Evolutionary conservation across 2,797 vertebrate genomes (phyloP), one percentile per base, ranked within the genome.

Genomic region (Sebastes oblongus): DNA sequence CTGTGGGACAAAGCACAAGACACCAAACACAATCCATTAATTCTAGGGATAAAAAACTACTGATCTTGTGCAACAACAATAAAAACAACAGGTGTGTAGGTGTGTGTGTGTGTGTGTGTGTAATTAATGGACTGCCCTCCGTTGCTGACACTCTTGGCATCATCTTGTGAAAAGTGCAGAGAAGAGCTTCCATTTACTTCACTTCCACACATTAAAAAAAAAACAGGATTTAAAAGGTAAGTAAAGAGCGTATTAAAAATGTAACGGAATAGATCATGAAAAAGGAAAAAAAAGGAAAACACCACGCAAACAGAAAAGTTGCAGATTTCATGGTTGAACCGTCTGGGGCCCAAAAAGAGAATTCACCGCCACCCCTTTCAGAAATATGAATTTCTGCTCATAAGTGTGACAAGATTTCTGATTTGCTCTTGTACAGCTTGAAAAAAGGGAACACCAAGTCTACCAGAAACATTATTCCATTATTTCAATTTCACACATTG

Each of bases 401-500:
- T 29, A 6, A 72, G 72, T 25, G 12, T 34, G 20, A 55, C 59
- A 46, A 66, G 58, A 58, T 62, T 81, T 90, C 18, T 67, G 65
- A 83, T 85, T 83, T 50, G 73, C 77, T 86, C 75, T 86, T 61
- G 72, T 50, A 61, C 72, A 74, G 86, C 84, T 80, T 81, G 77
- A 42, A 85, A 85, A 86, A 78, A 75, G 74, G 64, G 77, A 79
- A 79, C 83, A 81, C 80, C 10, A 36, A 71, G 68, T 86, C 79
- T 70, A 89, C 60, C 84, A 75, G 69, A 90, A 86, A 65, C 70
- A 69, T 85, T 74, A 76, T 82, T 91, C 82, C 72, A 78, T 80
- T 30, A 64, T 82, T 88, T 85, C 67, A 72, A 60, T 83, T 89
- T 73, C 86, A 93, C 86, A 93, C 72, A 86, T 88, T 92, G 83